Base-by-base conservation (phyloP, 2,888 invertebrate species). In the Synergus laeviventris region DNA sequence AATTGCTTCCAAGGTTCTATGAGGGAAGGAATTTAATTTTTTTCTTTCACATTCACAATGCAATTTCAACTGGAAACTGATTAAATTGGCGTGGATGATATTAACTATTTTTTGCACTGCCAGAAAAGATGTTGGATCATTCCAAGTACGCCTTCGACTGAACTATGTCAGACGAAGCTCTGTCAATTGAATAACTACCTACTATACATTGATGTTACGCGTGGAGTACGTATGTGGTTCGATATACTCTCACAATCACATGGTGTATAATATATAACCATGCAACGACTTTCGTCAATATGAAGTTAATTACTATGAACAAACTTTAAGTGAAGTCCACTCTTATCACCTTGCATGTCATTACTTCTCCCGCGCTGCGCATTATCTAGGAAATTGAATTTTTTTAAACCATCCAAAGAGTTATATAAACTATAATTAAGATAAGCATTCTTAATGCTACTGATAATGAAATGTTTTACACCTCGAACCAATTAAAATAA, bases 181-280 rank as follows among this genome's bases (percentile, higher is more conserved):
- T 81, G 87, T 89, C 88, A 90, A 90, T 90, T 90, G 88, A 83
- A 90, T 90, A 90, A 90, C 85, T 88, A 88, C 87, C 87, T 88
- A 85, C 86, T 81, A 81, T 85, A 83, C 82, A 84, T 80, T 82
- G 84, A 85, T 83, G 85, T 83, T 80, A 77, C 80, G 80, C 77
- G 79, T 77, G 76, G 77, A 81, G 79, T 81, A 80, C 59, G 75
- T 75, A 78, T 74, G 64, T 42, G 42, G 38, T 62, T 38, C 62
- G 38, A 62, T 62, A 11, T 62, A 62, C 56, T 38, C 38, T 38
- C 36, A 38, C 62, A 36, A 62, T 36, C n/a, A n/a, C 36, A 38
- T 62, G 31, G n/a, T n/a, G 11, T n/a, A 62, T 31, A 16, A 38
- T n/a, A 8, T n/a, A 62, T 31, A 16, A 38, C 62, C 18, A 38